A percentile compares a stretch with the other conserved stretches of the same genome.
These are phyloP conservation scores for Centroberyx gerrardi DNA, from an alignment of 2,797 vertebrate genomes.

Conservation along the genomic window DNA sequence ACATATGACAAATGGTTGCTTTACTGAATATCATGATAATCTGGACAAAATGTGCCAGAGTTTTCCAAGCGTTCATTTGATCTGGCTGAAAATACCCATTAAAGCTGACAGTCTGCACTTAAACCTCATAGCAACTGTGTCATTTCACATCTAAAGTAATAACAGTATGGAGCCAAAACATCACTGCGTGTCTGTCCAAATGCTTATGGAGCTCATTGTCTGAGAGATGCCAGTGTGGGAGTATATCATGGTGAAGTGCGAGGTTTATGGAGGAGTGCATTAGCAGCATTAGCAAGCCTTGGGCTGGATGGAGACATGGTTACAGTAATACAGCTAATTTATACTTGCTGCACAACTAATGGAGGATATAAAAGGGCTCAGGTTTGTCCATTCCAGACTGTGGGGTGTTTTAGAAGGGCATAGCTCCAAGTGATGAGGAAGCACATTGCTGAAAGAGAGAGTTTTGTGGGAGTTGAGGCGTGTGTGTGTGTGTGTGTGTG, in stretches of 20 bases:
- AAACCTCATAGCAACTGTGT: conserved; percentile 65
- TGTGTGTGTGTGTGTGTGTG: conserved; percentile 14
- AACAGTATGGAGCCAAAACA: conserved; percentile 65
- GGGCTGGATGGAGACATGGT: conserved; percentile 58
- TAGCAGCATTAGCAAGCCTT: conserved; percentile 57
- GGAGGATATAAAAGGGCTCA: conserved; percentile 64
- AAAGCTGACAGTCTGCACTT: conserved; percentile 63
- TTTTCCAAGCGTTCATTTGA: conserved; percentile 62
- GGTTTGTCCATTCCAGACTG: conserved; percentile 63
- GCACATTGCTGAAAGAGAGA: conserved; percentile 52
- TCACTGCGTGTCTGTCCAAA: conserved; percentile 65
- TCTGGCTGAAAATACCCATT: conserved; percentile 64
- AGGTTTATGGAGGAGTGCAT: conserved; percentile 63
- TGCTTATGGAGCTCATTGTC: conserved; percentile 57
- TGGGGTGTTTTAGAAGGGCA: conserved; percentile 55
- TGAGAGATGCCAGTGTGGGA: conserved; percentile 55
- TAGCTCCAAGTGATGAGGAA: conserved; percentile 70
- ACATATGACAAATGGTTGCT: too few relatives aligned
- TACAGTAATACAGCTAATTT: conserved; percentile 69
- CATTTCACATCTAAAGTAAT: conserved; percentile 69
- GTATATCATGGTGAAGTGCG: conserved; percentile 55
- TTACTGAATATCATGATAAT: conserved; percentile 14
- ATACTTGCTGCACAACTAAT: conserved; percentile 72
- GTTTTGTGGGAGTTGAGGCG: conserved; percentile 25
- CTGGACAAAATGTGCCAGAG: conserved; percentile 52